Evolutionary conservation across 2,888 invertebrate species (phyloP), one percentile per base, ranked within the genome.

Genomic region (Stegana nigrithorax): DNA sequence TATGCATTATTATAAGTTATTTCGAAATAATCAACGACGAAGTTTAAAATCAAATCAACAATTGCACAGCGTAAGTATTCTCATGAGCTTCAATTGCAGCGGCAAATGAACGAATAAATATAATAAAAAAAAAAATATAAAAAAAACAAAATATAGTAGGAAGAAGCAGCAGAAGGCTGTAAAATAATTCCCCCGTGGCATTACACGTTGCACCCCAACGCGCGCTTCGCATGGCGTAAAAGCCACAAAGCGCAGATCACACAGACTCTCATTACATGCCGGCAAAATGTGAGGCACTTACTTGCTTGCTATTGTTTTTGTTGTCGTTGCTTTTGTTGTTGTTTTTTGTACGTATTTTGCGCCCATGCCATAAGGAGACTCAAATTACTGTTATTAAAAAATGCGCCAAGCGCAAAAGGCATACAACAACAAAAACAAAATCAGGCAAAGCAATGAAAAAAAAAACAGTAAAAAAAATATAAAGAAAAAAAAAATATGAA

Each of bases 341-440:
- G n/a, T 36, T 39, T 39, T 1, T 1, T 10, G 17, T 39, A n/a
- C n/a, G n/a, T n/a, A n/a, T n/a, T n/a, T n/a, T n/a, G n/a, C n/a
- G n/a, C n/a, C n/a, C 17, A 39, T 39, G 19, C 53, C 53, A 55
- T 55, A 55, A 55, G 53, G 53, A 55, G 53, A 36, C 53, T 55
- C 53, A 55, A 55, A 55, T 55, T 55, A 55, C 53, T 55, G 53
- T 55, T 55, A 55, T 55, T 55, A 55, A 55, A n/a, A 55, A 55
- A 55, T 27, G 53, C 36, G 53, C 53, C 19, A 55, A 50, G 50
- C 23, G 17, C 50, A 26, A 50, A 25, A 50, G 5, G 36, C 36
- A 36, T 10, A n/a, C 4, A 2, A 36, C 14, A 14, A 3, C 39
- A 10, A 39, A 39, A 14, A n/a, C 12, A 39, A 29, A 29, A 29